Conservation (phyloP, 2,113 vertebrate genomes). For the Jacana jacana region DNA sequence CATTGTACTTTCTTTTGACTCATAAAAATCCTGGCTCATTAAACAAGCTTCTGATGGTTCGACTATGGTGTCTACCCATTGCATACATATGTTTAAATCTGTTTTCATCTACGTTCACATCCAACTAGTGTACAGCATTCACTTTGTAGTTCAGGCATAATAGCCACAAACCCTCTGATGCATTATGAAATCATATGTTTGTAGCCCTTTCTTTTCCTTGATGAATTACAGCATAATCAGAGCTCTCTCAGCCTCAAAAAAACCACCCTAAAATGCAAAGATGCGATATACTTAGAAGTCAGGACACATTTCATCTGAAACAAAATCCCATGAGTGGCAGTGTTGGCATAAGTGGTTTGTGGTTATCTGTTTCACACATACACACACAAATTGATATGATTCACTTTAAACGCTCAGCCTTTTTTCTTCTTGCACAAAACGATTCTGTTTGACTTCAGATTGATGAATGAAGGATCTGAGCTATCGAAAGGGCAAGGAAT, state of each 20-base stretch:
- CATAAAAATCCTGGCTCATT: constrained; percentile 60
- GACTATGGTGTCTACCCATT: constrained; percentile 38
- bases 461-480: neutral
- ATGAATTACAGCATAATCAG: constrained; percentile 42
- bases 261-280: neutral
- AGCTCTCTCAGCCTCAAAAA: neutral
- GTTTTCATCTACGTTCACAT: constrained; percentile 25
- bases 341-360: neutral
- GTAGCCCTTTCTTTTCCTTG: constrained; percentile 3
- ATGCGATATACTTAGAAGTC: neutral
- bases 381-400: neutral
- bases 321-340: neutral
- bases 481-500: neutral
- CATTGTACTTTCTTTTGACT: constrained; percentile 70
- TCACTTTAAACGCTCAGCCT: neutral
- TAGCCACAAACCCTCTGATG: constrained; percentile 64
- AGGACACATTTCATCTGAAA: neutral
- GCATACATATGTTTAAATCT: constrained; percentile 37
- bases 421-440: neutral
- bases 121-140: neutral
- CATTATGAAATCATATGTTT: constrained; percentile 62
- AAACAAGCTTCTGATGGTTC: constrained; percentile 32
- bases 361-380: neutral
- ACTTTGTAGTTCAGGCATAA: constrained; percentile 52
- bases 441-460: neutral